Evolutionary conservation across 1,140 invertebrate species (phyloP).

Genomic region (Drosophila pandora): DNA sequence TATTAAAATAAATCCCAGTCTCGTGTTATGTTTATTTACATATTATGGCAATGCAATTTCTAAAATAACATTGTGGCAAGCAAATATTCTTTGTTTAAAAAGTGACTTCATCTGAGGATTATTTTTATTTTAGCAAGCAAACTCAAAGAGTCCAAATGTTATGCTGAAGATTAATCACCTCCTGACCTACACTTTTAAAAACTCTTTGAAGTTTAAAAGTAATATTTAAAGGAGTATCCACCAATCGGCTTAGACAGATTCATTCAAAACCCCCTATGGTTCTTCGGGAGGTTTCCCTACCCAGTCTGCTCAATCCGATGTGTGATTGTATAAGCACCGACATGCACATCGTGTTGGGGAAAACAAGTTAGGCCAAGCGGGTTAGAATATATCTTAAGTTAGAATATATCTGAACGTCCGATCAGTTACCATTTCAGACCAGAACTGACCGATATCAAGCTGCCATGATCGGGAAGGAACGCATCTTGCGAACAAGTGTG

Average conservation of each 20-base stretch:
- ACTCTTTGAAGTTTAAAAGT: no score
- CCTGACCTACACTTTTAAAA: no score
- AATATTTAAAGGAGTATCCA: no score
- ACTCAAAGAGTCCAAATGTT: no score
- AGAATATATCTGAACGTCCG: neutral
- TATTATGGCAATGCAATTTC: no score
- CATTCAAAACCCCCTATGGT: no score
- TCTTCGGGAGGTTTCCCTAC: no score
- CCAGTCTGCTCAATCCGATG: neutral
- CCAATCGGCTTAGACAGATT: no score
- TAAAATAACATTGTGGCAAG: no score
- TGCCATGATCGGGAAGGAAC: conserved; percentile 61
- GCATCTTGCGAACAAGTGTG: conserved; percentile 51
- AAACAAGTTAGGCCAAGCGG: neutral
- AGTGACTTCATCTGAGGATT: neutral
- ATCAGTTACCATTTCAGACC: conserved; percentile 10
- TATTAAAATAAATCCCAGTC: neutral
- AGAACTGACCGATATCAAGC: neutral
- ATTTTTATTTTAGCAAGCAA: neutral
- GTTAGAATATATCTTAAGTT: neutral
- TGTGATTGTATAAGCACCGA: neutral
- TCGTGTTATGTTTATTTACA: neutral
- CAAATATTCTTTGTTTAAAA: neutral
- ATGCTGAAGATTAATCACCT: no score
- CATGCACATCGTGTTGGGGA: neutral